Percentiles rank a stretch among this genome's conserved stretches.
These are phyloP conservation scores for Drosophila funebris DNA, from an alignment of 1,140 invertebrate species.

Conservation along the genomic window DNA sequence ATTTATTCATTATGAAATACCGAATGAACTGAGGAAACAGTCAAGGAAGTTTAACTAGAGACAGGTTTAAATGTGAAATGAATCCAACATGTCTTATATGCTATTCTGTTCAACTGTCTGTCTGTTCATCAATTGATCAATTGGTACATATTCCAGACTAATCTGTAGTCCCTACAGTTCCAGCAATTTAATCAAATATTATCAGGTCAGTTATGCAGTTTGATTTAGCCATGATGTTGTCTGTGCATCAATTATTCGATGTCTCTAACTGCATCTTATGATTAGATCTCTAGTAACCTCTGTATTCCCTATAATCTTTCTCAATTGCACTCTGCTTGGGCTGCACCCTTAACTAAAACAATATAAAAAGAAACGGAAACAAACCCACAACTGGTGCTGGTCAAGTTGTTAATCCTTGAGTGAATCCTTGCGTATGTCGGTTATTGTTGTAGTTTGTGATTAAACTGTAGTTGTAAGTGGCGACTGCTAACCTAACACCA, in stretches of 20 bases:
- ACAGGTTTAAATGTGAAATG: too few species aligned
- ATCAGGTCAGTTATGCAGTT: neutral
- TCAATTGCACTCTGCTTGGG: slow-evolving; percentile 32
- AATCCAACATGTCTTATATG: too few species aligned
- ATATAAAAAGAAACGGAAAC: neutral
- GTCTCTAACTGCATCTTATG: slow-evolving; percentile 11
- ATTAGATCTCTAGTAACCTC: neutral
- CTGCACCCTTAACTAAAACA: slow-evolving; percentile 22
- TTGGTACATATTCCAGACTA: too few species aligned
- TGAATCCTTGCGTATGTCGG: slow-evolving; percentile 35
- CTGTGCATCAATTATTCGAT: neutral
- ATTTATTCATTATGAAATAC: too few species aligned
- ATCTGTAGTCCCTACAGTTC: too few species aligned
- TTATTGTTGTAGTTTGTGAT: slow-evolving; percentile 55
- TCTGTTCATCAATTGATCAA: too few species aligned
- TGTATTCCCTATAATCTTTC: neutral
- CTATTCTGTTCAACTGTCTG: too few species aligned
- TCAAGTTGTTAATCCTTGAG: slow-evolving; percentile 6
- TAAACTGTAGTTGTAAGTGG: slow-evolving; percentile 50
- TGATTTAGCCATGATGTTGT: neutral
- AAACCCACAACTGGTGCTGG: slow-evolving; percentile 5
- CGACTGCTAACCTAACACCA: slow-evolving; percentile 31
- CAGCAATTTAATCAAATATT: neutral
- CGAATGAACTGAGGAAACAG: too few species aligned
- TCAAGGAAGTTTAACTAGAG: neutral